A percentile compares a stretch with the other conserved stretches of the same genome.
Conservation (phyloP, 2,888 invertebrate species). For the Tuta absoluta region DNA sequence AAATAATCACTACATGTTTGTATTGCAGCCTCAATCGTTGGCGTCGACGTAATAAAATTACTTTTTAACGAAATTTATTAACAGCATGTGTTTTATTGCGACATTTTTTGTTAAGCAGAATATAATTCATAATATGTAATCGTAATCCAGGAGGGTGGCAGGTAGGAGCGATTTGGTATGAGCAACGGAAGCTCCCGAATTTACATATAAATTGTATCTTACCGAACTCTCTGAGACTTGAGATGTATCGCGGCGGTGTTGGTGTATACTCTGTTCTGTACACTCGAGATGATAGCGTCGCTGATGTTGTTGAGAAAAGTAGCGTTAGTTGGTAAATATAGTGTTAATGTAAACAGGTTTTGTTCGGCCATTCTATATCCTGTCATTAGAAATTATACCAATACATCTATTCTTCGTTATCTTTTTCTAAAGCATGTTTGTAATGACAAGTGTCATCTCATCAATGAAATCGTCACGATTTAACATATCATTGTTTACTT, state of each 20-base stretch:
- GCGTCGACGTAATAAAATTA: background rate
- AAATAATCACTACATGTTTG: no score
- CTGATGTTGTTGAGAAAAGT: background rate
- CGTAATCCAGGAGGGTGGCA: constrained; percentile 29
- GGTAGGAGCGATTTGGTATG: constrained; percentile 28
- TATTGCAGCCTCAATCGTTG: background rate
- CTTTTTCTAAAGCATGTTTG: no score
- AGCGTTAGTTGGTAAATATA: no score
- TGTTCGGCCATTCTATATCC: no score
- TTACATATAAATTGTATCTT: constrained; percentile 43
- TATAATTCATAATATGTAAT: constrained; percentile 23
- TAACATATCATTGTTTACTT: no score
- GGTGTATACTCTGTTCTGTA: background rate
- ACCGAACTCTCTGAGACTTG: constrained; percentile 29
- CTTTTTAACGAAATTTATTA: constrained; percentile 7
- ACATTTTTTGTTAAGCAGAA: background rate
- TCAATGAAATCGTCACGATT: no score
- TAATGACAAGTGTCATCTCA: no score
- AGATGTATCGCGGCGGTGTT: constrained; percentile 13
- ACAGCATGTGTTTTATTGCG: background rate
- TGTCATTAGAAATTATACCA: no score
- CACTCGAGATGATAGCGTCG: background rate
- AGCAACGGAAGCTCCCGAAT: constrained; percentile 31
- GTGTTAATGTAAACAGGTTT: no score
- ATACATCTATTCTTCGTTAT: no score